A percentile compares a stretch with the other conserved stretches of the same genome.
phyloP scores from a whole-genome alignment of 2,888 invertebrate species.

The Rotaria macrura region DNA sequence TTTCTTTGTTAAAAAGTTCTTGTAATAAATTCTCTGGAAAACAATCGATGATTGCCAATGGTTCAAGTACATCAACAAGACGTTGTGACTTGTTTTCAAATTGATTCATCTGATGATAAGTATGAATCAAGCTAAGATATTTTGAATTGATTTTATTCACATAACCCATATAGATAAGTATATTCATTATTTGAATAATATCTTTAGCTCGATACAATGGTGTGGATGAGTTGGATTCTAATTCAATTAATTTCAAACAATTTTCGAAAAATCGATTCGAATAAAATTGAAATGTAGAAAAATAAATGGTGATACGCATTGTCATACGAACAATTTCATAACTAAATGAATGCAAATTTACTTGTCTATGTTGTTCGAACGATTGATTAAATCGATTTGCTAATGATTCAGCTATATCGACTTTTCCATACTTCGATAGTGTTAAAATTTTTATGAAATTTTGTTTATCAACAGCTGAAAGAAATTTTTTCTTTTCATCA shows the following conservation, averaged over 20 bases:
- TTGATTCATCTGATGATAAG: neutral
- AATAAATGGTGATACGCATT: neutral
- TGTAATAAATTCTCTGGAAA: neutral
- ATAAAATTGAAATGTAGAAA: neutral
- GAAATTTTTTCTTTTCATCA: neutral
- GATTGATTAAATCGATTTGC: neutral
- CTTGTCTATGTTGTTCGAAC: neutral
- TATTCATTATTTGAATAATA: neutral
- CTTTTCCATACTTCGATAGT: neutral
- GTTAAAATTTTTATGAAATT: conserved; percentile 17
- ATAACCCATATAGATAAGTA: neutral
- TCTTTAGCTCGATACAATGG: neutral
- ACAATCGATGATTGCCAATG: neutral
- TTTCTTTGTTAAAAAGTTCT: neutral
- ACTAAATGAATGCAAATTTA: neutral
- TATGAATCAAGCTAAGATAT: neutral
- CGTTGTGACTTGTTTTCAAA: neutral
- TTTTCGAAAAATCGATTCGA: neutral
- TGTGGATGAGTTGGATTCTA: no score
- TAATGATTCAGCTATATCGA: neutral
- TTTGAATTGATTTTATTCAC: neutral
- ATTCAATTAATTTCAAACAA: conserved; percentile 5
- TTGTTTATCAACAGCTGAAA: conserved; percentile 16
- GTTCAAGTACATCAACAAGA: neutral
- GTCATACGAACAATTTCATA: neutral